Evolutionary conservation across 2,888 invertebrate species (phyloP), one percentile per base, ranked within the genome.

Genomic region (Tachystola acroxantha): DNA sequence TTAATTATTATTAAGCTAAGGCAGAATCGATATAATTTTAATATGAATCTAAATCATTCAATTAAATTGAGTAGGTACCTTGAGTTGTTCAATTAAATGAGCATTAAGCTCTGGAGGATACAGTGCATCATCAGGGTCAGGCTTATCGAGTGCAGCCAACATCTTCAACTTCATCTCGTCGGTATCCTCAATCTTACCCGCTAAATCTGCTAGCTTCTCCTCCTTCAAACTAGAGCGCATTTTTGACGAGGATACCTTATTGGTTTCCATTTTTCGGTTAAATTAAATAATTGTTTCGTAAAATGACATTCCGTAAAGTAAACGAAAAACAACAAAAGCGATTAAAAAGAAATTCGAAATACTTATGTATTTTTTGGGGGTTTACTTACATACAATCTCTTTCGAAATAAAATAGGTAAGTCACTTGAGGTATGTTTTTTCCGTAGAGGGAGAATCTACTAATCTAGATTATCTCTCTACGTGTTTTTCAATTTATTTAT

Each of bases 81-180:
- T 85, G 24, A 91, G 73, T 56, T 90, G 89, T 43, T 88, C 88
- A 44, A 89, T 81, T 33, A 91, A 68, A 67, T 89, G 89, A 20
- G 77, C 74, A 62, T 91, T 91, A n/a, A 91, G 54, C 59, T 91
- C 90, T 25, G 89, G 78, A 1, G 91, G 90, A 59, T 89, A 90
- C 25, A 90, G 55, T 19, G 85, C 57, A 57, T 89, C 86, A 9
- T 84, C 81, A 7, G 80, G 57, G 2, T 79, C 78, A 1, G 78
- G 69, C 25, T 73, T 76, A 10, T 72, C 78, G 9, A 80, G 48
- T 3, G 62, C 66, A 5, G 67, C 75, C 10, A 86, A 50, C 78
- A 86, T 78, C 65, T 82, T 86, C 1, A 86, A 46, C 46, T 86
- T 86, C 82, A 85, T 85, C 52, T 86, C 86, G 39, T 86, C 86